Percentiles rank a stretch among this genome's conserved stretches.
Evolutionary conservation across 1,140 invertebrate species (phyloP).

Genomic region (Paraescarpia echinospica): DNA sequence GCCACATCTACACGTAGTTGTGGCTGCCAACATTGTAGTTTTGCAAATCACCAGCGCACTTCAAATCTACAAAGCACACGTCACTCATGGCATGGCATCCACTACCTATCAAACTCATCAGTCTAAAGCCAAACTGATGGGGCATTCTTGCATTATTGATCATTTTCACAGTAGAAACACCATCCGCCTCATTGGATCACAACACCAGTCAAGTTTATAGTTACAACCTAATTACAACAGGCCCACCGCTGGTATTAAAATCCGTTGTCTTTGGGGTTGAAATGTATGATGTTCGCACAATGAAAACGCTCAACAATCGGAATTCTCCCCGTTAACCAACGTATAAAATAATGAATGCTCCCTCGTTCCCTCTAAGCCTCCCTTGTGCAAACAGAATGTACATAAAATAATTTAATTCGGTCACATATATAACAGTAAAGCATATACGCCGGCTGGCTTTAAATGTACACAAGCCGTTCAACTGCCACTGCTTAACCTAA

Average conservation of each 20-base stretch:
- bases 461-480: constrained; percentile 5
- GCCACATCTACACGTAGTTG: not conserved
- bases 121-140: not conserved
- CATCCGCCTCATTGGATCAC: not conserved
- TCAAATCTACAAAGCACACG: not conserved
- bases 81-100: too few relatives aligned
- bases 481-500: not conserved
- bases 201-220: not conserved
- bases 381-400: not conserved
- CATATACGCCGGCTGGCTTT: constrained; percentile 2
- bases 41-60: not conserved
- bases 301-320: not conserved
- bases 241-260: not conserved
- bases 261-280: not conserved
- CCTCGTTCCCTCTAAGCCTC: not conserved
- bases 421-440: not conserved
- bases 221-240: not conserved
- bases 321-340: not conserved
- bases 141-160: not conserved
- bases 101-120: not conserved
- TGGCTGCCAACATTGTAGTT: not conserved
- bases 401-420: constrained; percentile 2
- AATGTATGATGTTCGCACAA: not conserved
- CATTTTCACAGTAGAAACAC: not conserved
- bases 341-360: not conserved